Conservation (phyloP, 2,888 invertebrate species). For the Kuschelorhynchus macadamiae region DNA sequence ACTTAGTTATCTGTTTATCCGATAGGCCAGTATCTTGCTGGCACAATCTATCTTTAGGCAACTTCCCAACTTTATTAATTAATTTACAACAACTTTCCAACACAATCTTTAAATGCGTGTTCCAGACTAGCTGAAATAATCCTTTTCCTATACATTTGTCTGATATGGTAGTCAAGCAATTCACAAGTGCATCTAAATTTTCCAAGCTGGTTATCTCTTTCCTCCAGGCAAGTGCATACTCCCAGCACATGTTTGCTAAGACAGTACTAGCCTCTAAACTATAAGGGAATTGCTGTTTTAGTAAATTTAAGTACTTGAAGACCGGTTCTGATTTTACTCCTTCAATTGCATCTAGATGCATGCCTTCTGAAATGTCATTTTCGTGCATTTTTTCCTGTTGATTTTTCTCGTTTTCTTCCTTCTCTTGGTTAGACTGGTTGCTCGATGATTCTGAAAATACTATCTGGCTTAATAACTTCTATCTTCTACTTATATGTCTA, state of each 20-base stretch:
- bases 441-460: too few relatives aligned
- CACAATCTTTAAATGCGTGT: conserved; percentile 86
- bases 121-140: conserved; percentile 89
- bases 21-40: conserved; percentile 82
- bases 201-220: conserved; percentile 78
- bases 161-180: conserved; percentile 78
- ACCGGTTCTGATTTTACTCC: conserved; percentile 66
- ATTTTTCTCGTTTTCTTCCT: conserved; percentile 18
- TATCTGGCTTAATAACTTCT: too few relatives aligned
- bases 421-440: neutral
- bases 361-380: conserved; percentile 41
- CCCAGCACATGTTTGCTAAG: conserved; percentile 92
- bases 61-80: conserved; percentile 85
- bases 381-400: conserved; percentile 25
- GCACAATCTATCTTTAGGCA: conserved; percentile 89
- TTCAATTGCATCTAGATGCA: conserved; percentile 48
- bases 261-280: conserved; percentile 86
- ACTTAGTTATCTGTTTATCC: conserved; percentile 73
- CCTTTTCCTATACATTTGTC: conserved; percentile 83
- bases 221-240: conserved; percentile 90
- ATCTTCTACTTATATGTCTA: too few relatives aligned
- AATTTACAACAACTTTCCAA: conserved; percentile 83
- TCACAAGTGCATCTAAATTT: conserved; percentile 79
- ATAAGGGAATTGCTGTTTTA: conserved; percentile 87
- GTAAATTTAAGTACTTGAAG: conserved; percentile 75